These are phyloP conservation scores for Axea sp. DNA, from an alignment of 2,888 invertebrate species.

Conservation along the genomic window DNA sequence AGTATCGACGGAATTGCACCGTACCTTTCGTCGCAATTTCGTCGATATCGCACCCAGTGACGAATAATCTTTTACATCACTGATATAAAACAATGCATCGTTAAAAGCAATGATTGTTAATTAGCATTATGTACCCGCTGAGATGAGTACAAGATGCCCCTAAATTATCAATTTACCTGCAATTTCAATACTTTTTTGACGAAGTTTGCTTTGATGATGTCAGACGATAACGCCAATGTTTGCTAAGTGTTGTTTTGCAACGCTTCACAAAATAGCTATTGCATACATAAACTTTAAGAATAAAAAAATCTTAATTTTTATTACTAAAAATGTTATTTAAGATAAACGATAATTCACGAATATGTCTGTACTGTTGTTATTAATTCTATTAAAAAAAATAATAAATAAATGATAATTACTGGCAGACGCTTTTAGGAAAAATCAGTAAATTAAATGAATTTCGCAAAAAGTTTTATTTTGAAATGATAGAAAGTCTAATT, in stretches of 20 bases:
- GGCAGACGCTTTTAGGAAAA: no score
- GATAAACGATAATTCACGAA: no score
- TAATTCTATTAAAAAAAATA: no score
- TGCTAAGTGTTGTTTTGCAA: slow-evolving; percentile 30
- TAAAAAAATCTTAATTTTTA: background rate
- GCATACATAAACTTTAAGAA: slow-evolving; percentile 10
- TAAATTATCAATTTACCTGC: slow-evolving; percentile 24
- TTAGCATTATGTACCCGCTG: slow-evolving; percentile 16
- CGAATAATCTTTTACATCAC: slow-evolving; percentile 27
- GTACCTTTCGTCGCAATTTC: slow-evolving; percentile 18
- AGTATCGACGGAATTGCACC: slow-evolving; percentile 26
- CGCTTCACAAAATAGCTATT: background rate
- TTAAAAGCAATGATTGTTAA: slow-evolving; percentile 42
- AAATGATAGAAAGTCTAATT: no score
- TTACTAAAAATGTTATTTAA: background rate
- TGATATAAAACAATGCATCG: slow-evolving; percentile 43
- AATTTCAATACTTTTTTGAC: slow-evolving; percentile 14
- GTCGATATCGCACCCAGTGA: slow-evolving; percentile 11
- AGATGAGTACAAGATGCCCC: background rate
- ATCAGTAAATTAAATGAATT: no score
- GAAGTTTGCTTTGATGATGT: slow-evolving; percentile 9
- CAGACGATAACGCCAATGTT: slow-evolving; percentile 11
- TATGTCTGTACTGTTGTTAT: no score
- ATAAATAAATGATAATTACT: no score
- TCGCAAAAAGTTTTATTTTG: no score